A percentile compares a stretch with the other conserved stretches of the same genome.
These are phyloP conservation scores for Chrysogorgia sp. DNA, from an alignment of 92 coral and sea anemone species.

Conservation along the genomic window DNA sequence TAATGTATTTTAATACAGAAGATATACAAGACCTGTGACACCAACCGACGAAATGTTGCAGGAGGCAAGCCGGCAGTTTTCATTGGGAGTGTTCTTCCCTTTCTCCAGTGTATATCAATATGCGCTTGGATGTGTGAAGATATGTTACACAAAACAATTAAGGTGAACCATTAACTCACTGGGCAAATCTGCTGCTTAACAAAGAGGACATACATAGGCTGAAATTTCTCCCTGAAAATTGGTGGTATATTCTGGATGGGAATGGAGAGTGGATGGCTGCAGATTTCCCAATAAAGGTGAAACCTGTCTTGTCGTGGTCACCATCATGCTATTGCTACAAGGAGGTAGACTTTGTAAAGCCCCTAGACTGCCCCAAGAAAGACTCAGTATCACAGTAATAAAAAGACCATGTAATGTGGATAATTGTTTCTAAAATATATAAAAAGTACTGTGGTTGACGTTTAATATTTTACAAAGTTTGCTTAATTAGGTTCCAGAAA, in stretches of 20 bases:
- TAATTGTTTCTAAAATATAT: neutral
- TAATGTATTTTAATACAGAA: neutral
- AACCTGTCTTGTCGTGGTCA: neutral
- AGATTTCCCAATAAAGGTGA: neutral
- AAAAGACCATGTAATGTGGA: constrained; percentile 25
- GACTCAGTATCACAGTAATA: constrained; percentile 35
- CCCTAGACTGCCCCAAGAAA: constrained; percentile 31
- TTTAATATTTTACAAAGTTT: neutral
- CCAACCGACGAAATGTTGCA: neutral
- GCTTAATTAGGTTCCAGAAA: neutral
- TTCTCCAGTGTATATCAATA: neutral
- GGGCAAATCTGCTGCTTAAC: neutral
- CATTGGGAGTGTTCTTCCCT: neutral
- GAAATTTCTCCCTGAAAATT: neutral
- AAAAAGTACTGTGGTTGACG: neutral
- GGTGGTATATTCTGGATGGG: neutral
- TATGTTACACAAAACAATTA: neutral
- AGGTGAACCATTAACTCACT: neutral
- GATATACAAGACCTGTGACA: neutral
- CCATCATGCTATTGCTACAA: neutral
- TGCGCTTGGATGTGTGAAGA: no score
- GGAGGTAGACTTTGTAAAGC: neutral
- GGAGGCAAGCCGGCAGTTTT: neutral
- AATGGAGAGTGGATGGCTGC: neutral
- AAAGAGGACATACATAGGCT: neutral